Conservation (phyloP, 1,140 invertebrate species). For the Rhopalosiphum maidis region DNA sequence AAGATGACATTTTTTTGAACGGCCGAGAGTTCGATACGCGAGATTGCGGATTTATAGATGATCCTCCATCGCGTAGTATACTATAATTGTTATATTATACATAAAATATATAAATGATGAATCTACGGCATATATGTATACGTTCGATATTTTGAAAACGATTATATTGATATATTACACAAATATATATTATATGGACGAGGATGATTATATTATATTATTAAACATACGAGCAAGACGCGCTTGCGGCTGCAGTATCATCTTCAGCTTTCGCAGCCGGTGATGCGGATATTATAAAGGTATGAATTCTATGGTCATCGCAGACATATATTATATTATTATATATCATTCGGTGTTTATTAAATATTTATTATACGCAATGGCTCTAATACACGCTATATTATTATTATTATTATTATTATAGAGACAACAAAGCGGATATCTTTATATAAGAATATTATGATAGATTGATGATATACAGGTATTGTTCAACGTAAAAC, state of each 20-base stretch:
- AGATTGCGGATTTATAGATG: background rate
- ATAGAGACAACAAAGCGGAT: background rate
- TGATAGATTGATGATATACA: no score
- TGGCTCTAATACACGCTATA: background rate
- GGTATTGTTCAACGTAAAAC: background rate
- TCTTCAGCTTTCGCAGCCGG: background rate
- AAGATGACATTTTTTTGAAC: background rate
- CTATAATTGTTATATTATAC: background rate
- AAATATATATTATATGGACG: background rate
- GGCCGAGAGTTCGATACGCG: background rate
- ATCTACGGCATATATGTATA: background rate
- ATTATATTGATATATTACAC: background rate
- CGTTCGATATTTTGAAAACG: background rate
- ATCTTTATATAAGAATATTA: background rate
- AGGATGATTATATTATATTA: background rate
- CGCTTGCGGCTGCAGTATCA: background rate
- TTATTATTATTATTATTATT: no score
- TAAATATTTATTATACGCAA: background rate
- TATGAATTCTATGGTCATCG: background rate
- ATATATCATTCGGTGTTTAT: background rate
- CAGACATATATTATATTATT: background rate
- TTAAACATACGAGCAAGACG: background rate
- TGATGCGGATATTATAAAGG: background rate
- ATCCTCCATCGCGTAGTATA: background rate
- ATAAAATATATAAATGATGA: background rate